A percentile compares a stretch with the other conserved stretches of the same genome.
Evolutionary conservation across 2,797 vertebrate genomes (phyloP).

Genomic region (Monodelphis domestica): DNA sequence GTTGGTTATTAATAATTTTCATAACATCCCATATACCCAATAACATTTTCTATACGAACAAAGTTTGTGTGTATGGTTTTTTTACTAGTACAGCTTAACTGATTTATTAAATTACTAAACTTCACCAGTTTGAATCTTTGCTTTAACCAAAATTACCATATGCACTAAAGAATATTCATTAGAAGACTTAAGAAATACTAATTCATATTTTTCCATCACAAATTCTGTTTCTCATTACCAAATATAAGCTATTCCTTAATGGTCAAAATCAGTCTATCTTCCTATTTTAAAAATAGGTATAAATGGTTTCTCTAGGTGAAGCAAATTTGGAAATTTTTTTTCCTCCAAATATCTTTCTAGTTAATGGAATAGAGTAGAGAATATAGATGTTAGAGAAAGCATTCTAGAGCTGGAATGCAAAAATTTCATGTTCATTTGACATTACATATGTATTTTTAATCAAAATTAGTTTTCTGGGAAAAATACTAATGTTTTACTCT

Average conservation of each 20-base stretch:
- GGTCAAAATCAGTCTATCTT: constrained; percentile 12
- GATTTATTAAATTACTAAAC: background rate
- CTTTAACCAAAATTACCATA: background rate
- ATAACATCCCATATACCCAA: no score
- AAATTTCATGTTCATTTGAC: constrained; percentile 57
- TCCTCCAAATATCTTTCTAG: constrained; percentile 1
- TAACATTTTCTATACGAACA: background rate
- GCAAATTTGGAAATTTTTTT: constrained; percentile 12
- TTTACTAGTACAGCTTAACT: background rate
- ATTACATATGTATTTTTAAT: constrained; percentile 24
- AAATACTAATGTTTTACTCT: background rate
- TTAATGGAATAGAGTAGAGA: constrained; percentile 9
- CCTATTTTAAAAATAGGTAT: constrained; percentile 16
- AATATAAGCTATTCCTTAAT: background rate
- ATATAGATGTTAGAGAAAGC: constrained; percentile 18
- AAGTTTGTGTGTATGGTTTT: background rate
- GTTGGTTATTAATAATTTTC: background rate
- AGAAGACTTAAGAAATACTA: constrained; percentile 30
- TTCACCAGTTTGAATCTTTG: background rate
- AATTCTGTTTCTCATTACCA: background rate
- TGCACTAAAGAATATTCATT: background rate
- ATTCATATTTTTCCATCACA: background rate
- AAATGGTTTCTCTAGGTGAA: constrained; percentile 18
- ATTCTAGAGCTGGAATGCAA: background rate
- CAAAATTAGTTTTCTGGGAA: constrained; percentile 45